Conservation (phyloP, 2,113 vertebrate genomes). For the Tretioscincus oriximinensis region DNA sequence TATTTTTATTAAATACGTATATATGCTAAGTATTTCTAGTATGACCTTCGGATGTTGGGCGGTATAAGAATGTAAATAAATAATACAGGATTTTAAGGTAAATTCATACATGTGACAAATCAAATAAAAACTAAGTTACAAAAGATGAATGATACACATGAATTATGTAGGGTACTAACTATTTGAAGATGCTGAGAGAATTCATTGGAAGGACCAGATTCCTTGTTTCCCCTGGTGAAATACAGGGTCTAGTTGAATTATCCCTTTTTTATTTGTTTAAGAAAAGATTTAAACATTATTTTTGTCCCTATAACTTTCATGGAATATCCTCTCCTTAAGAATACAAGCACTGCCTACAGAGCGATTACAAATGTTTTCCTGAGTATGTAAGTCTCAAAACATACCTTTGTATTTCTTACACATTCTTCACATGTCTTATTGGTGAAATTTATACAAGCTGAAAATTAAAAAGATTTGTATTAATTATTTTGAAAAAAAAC, state of each 20-base stretch:
- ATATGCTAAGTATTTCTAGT: too few species aligned
- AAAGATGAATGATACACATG: background rate
- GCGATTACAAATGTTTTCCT: background rate
- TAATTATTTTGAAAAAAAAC: background rate
- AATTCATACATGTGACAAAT: background rate
- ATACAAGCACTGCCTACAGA: background rate
- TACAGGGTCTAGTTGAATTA: too few species aligned
- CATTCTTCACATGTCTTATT: conserved; percentile 66
- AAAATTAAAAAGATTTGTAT: background rate
- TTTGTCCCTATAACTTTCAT: background rate
- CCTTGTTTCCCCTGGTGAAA: background rate
- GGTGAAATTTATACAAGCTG: conserved; percentile 61
- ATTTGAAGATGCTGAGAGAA: background rate
- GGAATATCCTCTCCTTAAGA: background rate
- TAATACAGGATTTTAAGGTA: background rate
- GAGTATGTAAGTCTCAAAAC: conserved; percentile 13
- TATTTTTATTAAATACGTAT: too few species aligned
- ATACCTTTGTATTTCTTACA: conserved; percentile 65
- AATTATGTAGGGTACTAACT: background rate
- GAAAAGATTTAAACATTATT: background rate
- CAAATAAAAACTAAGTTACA: background rate
- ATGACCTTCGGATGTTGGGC: too few species aligned
- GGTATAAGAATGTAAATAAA: too few species aligned
- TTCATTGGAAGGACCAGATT: too few species aligned
- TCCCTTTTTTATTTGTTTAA: background rate